Evolutionary conservation across 2,113 vertebrate species (phyloP).

Genomic region (Tragulus kanchil): DNA sequence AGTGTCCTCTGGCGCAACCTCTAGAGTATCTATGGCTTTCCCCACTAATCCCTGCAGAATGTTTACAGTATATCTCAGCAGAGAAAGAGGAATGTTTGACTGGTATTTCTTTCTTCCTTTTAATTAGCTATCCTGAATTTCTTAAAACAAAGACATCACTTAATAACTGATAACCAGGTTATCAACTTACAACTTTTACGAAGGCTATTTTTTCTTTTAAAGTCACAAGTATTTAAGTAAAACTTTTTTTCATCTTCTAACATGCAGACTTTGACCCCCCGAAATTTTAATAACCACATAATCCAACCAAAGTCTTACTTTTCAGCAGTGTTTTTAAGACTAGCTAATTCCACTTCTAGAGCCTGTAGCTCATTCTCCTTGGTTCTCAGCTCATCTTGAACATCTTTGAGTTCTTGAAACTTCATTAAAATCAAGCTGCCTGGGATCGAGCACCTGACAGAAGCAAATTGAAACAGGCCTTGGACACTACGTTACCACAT

Average conservation of each 20-base stretch:
- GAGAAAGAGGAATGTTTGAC: not conserved
- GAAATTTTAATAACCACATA: too few relatives aligned
- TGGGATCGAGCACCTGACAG: constrained; percentile 90
- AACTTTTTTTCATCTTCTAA: constrained; percentile 49
- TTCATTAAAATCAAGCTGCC: constrained; percentile 90
- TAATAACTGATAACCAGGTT: not conserved
- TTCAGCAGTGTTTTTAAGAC: constrained; percentile 91
- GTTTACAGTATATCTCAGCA: not conserved
- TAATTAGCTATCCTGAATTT: constrained; percentile 14
- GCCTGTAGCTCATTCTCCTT: constrained; percentile 90
- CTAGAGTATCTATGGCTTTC: not conserved
- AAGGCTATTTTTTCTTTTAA: not conserved
- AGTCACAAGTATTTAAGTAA: not conserved
- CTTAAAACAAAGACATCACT: constrained; percentile 35
- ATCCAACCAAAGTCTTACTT: constrained; percentile 88
- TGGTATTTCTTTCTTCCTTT: not conserved
- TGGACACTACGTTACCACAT: not conserved
- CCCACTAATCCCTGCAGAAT: not conserved
- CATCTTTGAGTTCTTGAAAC: constrained; percentile 92
- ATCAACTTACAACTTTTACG: constrained; percentile 24
- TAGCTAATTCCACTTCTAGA: constrained; percentile 89
- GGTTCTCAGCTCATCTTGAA: constrained; percentile 87
- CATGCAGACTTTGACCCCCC: not conserved
- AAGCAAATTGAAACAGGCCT: not conserved
- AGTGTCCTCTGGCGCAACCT: not conserved